Conservation (phyloP, 2,888 invertebrate genomes). For the Drosophila mimica region DNA sequence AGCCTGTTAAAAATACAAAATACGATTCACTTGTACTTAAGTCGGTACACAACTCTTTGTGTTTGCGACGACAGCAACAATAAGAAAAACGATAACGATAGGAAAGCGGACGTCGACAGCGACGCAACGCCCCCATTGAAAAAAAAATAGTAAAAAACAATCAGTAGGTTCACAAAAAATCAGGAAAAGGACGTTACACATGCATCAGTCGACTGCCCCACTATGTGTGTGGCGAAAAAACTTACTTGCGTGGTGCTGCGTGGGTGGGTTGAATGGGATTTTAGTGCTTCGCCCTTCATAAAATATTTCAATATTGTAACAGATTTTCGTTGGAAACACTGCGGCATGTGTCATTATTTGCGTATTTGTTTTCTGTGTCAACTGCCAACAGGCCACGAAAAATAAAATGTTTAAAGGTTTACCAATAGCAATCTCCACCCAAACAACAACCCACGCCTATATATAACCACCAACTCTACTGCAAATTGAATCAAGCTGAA, state of each 20-base stretch:
- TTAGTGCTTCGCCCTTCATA: conserved; percentile 54
- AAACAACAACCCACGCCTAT: neutral
- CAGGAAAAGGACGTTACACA: conserved; percentile 70
- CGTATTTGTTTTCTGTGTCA: conserved; percentile 54
- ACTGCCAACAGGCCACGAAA: conserved; percentile 35
- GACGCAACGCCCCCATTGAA: conserved; percentile 18
- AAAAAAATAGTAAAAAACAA: conserved; percentile 39
- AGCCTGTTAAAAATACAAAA: neutral
- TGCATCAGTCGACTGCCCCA: conserved; percentile 49
- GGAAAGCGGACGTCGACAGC: conserved; percentile 26
- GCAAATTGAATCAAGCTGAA: conserved; percentile 51
- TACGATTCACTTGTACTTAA: neutral
- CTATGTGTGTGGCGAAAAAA: conserved; percentile 25
- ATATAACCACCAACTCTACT: neutral
- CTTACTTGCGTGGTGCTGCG: conserved; percentile 14
- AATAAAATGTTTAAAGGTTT: conserved; percentile 35
- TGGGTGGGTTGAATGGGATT: conserved; percentile 4
- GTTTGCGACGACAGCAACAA: conserved; percentile 38
- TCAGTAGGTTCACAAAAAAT: conserved; percentile 46
- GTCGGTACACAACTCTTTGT: conserved; percentile 6
- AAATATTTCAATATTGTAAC: conserved; percentile 80
- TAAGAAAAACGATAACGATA: conserved; percentile 26
- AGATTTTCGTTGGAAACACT: conserved; percentile 40
- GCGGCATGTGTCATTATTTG: conserved; percentile 67
- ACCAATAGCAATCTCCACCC: conserved; percentile 3